phyloP scores from a whole-genome alignment of 2,888 invertebrate genomes.

The Thalpophila matura region DNA sequence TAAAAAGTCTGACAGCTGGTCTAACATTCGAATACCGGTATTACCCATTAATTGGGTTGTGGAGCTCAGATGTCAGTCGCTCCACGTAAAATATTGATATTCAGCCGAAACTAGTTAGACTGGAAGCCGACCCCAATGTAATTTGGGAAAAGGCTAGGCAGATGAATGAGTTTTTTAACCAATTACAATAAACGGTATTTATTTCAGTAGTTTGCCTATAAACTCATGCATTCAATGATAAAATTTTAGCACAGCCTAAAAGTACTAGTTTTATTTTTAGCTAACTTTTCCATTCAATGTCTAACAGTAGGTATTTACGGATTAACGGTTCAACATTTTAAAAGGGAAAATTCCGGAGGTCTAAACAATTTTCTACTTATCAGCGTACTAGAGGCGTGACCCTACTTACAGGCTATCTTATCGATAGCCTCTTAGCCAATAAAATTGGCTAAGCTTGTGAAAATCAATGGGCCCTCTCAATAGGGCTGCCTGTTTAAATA shows the following conservation, averaged over 20 bases:
- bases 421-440: constrained; percentile 46
- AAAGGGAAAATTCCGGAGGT: constrained; percentile 25
- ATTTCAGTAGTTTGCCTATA: too few species aligned
- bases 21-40: too few species aligned
- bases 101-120: too few species aligned
- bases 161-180: too few species aligned
- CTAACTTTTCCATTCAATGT: constrained; percentile 9
- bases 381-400: constrained; percentile 31
- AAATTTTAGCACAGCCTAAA: background rate
- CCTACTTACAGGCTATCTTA: constrained; percentile 58
- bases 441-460: constrained; percentile 61
- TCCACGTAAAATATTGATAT: too few species aligned
- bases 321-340: constrained; percentile 25
- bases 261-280: background rate
- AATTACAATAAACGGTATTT: too few species aligned
- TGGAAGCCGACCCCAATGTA: too few species aligned
- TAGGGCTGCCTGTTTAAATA: constrained; percentile 25
- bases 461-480: constrained; percentile 54
- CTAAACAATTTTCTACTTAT: constrained; percentile 50
- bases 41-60: too few species aligned
- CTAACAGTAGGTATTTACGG: constrained; percentile 4
- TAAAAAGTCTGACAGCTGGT: too few species aligned
- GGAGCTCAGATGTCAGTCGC: too few species aligned
- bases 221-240: too few species aligned
- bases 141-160: too few species aligned